Percentiles rank a stretch among this genome's conserved stretches.
Evolutionary conservation across 2,888 invertebrate species (phyloP).

Genomic region (Ochropacha duplaris): DNA sequence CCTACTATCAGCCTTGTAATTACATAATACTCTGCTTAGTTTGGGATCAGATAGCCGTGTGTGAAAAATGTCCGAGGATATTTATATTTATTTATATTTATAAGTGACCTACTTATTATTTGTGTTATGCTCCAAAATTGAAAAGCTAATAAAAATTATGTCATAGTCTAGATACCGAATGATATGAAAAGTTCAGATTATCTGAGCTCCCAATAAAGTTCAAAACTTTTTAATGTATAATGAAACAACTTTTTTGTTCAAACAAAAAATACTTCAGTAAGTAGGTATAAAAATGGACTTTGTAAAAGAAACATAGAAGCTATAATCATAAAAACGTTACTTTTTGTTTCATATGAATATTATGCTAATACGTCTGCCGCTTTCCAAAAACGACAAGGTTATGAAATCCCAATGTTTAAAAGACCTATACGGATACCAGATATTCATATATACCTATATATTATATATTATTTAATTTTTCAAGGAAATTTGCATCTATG

Average conservation of each 20-base stretch:
- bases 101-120: too few species aligned
- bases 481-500: too few species aligned
- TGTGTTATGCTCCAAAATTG: not conserved
- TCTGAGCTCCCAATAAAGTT: not conserved
- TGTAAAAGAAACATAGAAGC: conserved; percentile 9
- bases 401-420: conserved; percentile 10
- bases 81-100: too few species aligned
- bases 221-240: not conserved
- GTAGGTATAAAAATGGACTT: not conserved
- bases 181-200: conserved; percentile 3
- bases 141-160: too few species aligned
- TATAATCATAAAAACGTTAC: conserved; percentile 37
- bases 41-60: too few species aligned
- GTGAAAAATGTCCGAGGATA: too few species aligned
- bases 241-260: not conserved
- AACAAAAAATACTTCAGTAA: not conserved
- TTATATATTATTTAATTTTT: too few species aligned
- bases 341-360: conserved; percentile 38
- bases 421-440: too few species aligned
- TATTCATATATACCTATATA: too few species aligned
- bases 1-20: too few species aligned
- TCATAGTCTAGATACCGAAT: not conserved
- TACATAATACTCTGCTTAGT: too few species aligned
- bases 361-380: conserved; percentile 28
- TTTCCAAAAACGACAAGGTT: conserved; percentile 25